phyloP scores from a whole-genome alignment of 2,888 invertebrate genomes.

The Spialia ferax region DNA sequence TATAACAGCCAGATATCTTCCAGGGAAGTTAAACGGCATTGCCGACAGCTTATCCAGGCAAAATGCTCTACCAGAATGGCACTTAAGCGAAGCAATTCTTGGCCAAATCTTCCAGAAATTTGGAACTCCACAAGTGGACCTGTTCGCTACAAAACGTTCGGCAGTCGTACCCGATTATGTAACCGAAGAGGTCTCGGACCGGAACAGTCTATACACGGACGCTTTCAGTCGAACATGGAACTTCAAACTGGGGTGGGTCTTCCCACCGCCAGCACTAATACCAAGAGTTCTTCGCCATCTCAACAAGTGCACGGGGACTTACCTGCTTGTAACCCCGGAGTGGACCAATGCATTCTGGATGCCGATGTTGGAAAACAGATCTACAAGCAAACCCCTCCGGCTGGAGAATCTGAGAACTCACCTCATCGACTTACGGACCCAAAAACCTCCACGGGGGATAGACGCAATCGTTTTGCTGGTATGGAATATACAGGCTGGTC shows the following conservation, averaged over 20 bases:
- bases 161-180: constrained; percentile 38
- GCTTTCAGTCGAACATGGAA: constrained; percentile 47
- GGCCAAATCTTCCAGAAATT: constrained; percentile 25
- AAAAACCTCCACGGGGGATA: too few relatives aligned
- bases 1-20: background rate
- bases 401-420: too few relatives aligned
- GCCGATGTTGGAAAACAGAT: too few relatives aligned
- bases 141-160: constrained; percentile 44
- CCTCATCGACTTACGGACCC: too few relatives aligned
- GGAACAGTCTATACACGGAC: constrained; percentile 29
- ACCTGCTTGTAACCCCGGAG: background rate
- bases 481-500: too few relatives aligned
- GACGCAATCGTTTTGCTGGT: too few relatives aligned
- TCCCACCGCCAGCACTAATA: constrained; percentile 47
- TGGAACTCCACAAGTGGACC: constrained; percentile 42
- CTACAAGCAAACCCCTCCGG: too few relatives aligned
- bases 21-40: background rate
- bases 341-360: too few relatives aligned
- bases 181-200: constrained; percentile 18
- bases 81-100: background rate
- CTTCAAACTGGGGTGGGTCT: constrained; percentile 46
- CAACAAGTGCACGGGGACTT: constrained; percentile 34
- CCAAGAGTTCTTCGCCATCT: constrained; percentile 46
- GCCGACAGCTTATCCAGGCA: background rate
- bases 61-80: background rate